phyloP scores from a whole-genome alignment of 2,113 vertebrate species.

The Oreochromis tanganicae region DNA sequence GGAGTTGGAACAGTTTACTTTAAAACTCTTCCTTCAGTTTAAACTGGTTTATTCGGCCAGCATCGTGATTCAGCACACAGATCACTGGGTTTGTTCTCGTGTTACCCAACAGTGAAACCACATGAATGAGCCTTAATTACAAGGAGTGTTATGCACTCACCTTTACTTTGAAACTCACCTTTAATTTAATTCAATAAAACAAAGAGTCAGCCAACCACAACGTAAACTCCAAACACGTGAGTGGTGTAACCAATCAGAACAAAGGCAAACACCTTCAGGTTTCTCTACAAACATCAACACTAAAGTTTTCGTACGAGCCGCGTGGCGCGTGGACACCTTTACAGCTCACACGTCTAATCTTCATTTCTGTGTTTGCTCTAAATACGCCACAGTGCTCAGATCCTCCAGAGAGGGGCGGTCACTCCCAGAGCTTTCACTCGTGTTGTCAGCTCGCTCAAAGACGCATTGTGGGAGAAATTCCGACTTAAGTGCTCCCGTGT shows the following conservation, averaged over 20 bases:
- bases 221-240: not conserved
- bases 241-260: not conserved
- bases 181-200: not conserved
- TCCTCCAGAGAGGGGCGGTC: not conserved
- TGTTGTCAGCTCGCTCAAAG: constrained; percentile 24
- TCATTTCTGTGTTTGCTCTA: rapidly evolving
- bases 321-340: rapidly evolving
- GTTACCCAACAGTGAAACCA: not conserved
- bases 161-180: not conserved
- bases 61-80: not conserved
- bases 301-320: rapidly evolving
- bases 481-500: constrained; percentile 46
- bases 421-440: not conserved
- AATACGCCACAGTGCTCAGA: not conserved
- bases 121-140: not conserved
- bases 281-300: not conserved
- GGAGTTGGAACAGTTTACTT: rapidly evolving
- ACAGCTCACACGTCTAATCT: not conserved
- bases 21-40: not conserved
- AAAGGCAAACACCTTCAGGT: not conserved
- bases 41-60: not conserved
- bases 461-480: constrained; percentile 50
- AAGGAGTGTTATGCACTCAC: rapidly evolving
- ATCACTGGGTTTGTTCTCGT: not conserved
- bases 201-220: rapidly evolving